Evolutionary conservation across 2,888 invertebrate genomes (phyloP), one percentile per base, ranked within the genome.

Genomic region (Orthosia incerta): DNA sequence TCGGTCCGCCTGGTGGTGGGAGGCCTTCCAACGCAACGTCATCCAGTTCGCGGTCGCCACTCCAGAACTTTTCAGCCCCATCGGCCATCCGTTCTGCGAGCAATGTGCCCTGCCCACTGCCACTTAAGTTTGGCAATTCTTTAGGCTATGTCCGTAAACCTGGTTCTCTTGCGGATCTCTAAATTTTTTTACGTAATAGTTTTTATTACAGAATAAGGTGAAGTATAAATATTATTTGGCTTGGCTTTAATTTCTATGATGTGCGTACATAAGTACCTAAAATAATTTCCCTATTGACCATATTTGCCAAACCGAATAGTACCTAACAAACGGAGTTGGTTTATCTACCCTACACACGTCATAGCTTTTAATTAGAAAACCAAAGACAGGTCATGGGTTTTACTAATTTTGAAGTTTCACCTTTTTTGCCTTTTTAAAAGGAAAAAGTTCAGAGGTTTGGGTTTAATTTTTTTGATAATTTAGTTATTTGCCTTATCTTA

Each of bases 401-500:
- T 76, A 18, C 16, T 15, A 16, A 23, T 26, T 23, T 5, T 15
- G 7, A 55, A 15, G 20, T 20, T 20, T 55, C 2, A 11, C n/a
- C n/a, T 20, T 18, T 18, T 31, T 23, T 45, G 9, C 55, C 4
- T 12, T 15, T 26, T 18, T 11, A 46, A 16, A 31, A 18, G n/a
- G 39, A 72, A 46, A 18, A 51, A 55, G 76, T 16, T 65, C 46
- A 75, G 1, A 46, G 31, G 46, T 46, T n/a, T 45, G 15, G 18
- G 18, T 59, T 26, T 46, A 51, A 50, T 59, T 26, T 46, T 51
- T 50, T 73, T 74, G 63, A 62, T 62, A 72, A 74, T n/a, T 4
- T n/a, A 48, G 23, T 20, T 18, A 45, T 26, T 31, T 31, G 26
- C 4, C 26, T 26, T 26, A 26, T 3, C 4, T 26, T 26, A 4